phyloP scores from a whole-genome alignment of 2,888 invertebrate genomes.

The Clivina fossor region DNA sequence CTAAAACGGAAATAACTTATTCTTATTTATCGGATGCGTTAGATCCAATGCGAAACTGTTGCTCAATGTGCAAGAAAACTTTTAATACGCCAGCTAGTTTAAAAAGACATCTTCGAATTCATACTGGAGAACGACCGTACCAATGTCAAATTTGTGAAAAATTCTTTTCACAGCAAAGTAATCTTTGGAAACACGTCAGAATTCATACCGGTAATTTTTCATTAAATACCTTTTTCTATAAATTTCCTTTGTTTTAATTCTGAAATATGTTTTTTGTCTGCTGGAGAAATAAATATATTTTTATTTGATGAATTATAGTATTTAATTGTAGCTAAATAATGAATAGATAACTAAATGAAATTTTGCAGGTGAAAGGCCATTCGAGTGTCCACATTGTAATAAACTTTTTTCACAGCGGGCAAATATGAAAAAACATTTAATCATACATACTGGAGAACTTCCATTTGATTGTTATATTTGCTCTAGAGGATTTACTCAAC shows the following conservation, averaged over 20 bases:
- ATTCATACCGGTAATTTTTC: constrained; percentile 37
- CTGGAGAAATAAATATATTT: no score
- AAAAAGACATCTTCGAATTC: constrained; percentile 38
- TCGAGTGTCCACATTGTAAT: constrained; percentile 39
- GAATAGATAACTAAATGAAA: no score
- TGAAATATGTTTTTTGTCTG: no score
- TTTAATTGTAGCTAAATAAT: no score
- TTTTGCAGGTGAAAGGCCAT: constrained; percentile 39
- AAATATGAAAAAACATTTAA: constrained; percentile 42
- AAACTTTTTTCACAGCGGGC: constrained; percentile 42
- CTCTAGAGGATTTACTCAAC: constrained; percentile 39
- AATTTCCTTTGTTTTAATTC: no score
- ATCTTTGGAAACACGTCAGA: constrained; percentile 40
- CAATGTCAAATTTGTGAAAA: constrained; percentile 40
- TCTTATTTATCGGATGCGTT: constrained; percentile 16
- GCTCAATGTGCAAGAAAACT: constrained; percentile 35
- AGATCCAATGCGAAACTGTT: constrained; percentile 11
- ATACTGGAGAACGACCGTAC: constrained; percentile 39
- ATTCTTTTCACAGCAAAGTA: constrained; percentile 41
- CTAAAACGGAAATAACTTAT: constrained; percentile 2
- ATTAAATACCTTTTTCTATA: no score
- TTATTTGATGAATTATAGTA: no score
- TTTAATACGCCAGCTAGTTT: constrained; percentile 38
- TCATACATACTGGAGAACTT: constrained; percentile 41
- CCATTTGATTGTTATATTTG: constrained; percentile 40